These are phyloP conservation scores for Percopsis transmontana DNA, from an alignment of 2,113 vertebrate genomes.

Conservation along the genomic window DNA sequence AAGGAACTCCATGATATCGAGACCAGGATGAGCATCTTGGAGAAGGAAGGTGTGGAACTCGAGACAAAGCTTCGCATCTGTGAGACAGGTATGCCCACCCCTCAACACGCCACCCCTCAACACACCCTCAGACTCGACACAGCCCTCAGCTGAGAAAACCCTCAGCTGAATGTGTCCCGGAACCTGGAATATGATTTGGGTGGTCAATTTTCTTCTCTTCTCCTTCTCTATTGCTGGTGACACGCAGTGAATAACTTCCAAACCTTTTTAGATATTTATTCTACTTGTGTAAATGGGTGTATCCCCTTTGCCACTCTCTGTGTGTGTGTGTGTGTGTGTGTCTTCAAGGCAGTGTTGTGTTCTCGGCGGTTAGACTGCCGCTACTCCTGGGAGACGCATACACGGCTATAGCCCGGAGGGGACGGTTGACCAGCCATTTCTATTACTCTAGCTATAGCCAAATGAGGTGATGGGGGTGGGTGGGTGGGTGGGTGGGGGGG, in stretches of 20 bases:
- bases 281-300: constrained; percentile 34
- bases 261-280: constrained; percentile 37
- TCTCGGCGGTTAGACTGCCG: constrained; percentile 51
- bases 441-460: constrained; percentile 66
- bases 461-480: constrained; percentile 71
- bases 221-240: neutral
- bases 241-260: neutral
- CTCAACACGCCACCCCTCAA: neutral
- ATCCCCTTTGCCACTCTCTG: constrained; percentile 24
- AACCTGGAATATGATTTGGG: neutral
- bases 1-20: constrained; percentile 82
- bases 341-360: no score
- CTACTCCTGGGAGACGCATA: constrained; percentile 42
- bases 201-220: neutral
- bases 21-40: constrained; percentile 83
- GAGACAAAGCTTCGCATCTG: constrained; percentile 86
- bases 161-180: neutral
- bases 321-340: constrained; percentile 9
- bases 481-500: neutral
- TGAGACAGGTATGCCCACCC: constrained; percentile 82
- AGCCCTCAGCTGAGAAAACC: neutral
- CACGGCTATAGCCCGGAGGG: constrained; percentile 29
- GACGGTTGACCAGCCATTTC: constrained; percentile 61
- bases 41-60: constrained; percentile 86
- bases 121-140: neutral